Evolutionary conservation across 2,113 vertebrate species (phyloP).

Genomic region (Pollimyrus isidori): DNA sequence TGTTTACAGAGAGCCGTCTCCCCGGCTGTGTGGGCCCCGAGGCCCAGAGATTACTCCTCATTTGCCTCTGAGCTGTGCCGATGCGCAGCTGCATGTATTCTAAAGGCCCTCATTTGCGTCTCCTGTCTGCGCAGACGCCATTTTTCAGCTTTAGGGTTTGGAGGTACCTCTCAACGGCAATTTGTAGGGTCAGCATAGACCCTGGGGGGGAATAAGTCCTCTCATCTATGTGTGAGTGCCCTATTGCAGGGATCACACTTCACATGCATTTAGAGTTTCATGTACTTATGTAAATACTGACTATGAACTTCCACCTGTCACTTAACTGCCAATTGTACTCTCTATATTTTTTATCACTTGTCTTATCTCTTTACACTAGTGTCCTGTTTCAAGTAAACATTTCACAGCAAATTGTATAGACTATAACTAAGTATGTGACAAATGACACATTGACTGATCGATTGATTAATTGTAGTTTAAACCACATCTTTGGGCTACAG

Average conservation of each 20-base stretch:
- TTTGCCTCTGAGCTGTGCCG: conserved; percentile 39
- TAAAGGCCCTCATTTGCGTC: neutral
- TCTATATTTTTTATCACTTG: neutral
- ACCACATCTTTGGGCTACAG: neutral
- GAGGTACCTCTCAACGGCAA: neutral
- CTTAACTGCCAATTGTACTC: neutral
- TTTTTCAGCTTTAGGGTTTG: neutral
- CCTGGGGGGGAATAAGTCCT: neutral
- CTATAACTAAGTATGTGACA: neutral
- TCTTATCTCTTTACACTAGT: neutral
- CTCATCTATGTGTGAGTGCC: neutral
- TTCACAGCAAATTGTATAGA: neutral
- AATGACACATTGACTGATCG: neutral
- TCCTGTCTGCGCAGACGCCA: neutral
- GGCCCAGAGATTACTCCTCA: conserved; percentile 18
- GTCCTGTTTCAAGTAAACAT: neutral
- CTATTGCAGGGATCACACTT: neutral
- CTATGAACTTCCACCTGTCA: neutral
- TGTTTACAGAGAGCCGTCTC: conserved; percentile 61
- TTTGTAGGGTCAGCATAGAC: neutral
- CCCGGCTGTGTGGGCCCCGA: conserved; percentile 32
- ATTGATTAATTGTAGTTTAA: neutral
- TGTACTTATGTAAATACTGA: neutral
- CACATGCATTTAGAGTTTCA: neutral
- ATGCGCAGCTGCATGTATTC: conserved; percentile 31